phyloP scores from a whole-genome alignment of 1,140 invertebrate genomes.

The Goniozus legneri region DNA sequence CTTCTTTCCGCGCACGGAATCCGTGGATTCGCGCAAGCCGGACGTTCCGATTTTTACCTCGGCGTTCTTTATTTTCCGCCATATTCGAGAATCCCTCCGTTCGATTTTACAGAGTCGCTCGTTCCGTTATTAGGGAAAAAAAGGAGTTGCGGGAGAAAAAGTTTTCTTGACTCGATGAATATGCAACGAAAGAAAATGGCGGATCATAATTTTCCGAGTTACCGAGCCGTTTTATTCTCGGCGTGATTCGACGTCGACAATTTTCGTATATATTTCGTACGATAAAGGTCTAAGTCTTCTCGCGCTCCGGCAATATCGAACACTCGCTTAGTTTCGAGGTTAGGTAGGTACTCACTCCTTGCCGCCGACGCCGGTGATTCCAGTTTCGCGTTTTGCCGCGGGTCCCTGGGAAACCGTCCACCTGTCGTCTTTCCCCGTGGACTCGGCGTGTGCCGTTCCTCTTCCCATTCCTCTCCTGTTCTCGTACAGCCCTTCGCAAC shows the following conservation, averaged over 20 bases:
- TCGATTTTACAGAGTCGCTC: neutral
- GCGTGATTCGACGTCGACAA: too few species aligned
- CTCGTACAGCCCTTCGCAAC: constrained; percentile 1
- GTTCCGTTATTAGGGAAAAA: constrained; percentile 8
- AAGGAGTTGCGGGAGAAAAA: constrained; percentile 9
- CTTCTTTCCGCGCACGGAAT: constrained; percentile 8
- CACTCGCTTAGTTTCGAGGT: constrained; percentile 2
- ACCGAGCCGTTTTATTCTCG: too few species aligned
- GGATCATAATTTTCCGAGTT: too few species aligned
- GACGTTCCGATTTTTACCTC: neutral
- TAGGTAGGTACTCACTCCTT: constrained; percentile 11
- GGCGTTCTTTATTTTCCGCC: neutral
- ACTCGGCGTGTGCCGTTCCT: too few species aligned
- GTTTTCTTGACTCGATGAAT: too few species aligned
- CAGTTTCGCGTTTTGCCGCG: constrained; percentile 46
- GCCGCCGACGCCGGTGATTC: constrained; percentile 25
- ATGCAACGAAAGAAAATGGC: too few species aligned
- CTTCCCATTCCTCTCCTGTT: constrained; percentile 5
- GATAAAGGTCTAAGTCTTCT: too few species aligned
- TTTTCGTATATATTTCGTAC: too few species aligned
- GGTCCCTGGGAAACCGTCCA: constrained; percentile 47
- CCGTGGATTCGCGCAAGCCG: neutral
- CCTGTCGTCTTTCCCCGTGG: constrained; percentile 44
- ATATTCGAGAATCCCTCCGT: neutral
- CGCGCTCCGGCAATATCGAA: too few species aligned